These are phyloP conservation scores for Frankliniella intonsa DNA, from an alignment of 2,888 invertebrate species.

Conservation along the genomic window DNA sequence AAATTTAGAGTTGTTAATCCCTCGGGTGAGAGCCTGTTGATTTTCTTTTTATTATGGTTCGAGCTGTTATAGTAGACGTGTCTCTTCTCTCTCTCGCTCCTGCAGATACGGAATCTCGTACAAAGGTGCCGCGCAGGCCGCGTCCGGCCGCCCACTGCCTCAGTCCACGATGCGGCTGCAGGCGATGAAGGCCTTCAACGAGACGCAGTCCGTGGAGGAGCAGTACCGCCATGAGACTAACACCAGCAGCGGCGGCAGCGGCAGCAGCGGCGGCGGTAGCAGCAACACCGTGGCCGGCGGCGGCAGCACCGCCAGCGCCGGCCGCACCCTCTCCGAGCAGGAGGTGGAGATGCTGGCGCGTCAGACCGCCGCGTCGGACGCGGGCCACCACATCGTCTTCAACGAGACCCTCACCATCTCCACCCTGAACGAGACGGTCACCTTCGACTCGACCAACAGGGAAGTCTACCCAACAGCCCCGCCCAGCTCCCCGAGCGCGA, in stretches of 20 bases:
- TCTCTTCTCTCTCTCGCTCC: not conserved
- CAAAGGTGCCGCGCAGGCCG: slow-evolving; percentile 76
- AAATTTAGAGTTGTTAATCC: not conserved
- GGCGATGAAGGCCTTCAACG: slow-evolving; percentile 33
- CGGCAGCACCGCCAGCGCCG: not conserved
- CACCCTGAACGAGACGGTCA: slow-evolving; percentile 15
- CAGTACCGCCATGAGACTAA: not conserved
- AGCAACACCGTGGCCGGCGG: not conserved
- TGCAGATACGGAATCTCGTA: slow-evolving; percentile 69
- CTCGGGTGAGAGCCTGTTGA: not conserved
- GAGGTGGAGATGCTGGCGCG: slow-evolving; percentile 20
- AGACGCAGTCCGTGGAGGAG: not conserved
- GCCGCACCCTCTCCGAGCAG: slow-evolving; percentile 11
- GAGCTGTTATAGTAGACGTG: not conserved
- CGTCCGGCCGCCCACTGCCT: slow-evolving; percentile 54
- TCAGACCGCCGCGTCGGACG: not conserved
- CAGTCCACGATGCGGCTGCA: slow-evolving; percentile 31
- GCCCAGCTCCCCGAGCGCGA: not conserved
- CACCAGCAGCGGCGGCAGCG: not conserved
- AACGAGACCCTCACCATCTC: slow-evolving; percentile 21
- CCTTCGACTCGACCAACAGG: not conserved
- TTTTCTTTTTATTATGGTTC: no score
- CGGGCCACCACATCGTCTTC: slow-evolving; percentile 7
- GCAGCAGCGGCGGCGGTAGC: not conserved
- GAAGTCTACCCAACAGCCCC: not conserved